Percentiles rank a stretch among this genome's conserved stretches.
These are phyloP conservation scores for Microcaecilia unicolor DNA, from an alignment of 2,797 vertebrate species.

Conservation along the genomic window DNA sequence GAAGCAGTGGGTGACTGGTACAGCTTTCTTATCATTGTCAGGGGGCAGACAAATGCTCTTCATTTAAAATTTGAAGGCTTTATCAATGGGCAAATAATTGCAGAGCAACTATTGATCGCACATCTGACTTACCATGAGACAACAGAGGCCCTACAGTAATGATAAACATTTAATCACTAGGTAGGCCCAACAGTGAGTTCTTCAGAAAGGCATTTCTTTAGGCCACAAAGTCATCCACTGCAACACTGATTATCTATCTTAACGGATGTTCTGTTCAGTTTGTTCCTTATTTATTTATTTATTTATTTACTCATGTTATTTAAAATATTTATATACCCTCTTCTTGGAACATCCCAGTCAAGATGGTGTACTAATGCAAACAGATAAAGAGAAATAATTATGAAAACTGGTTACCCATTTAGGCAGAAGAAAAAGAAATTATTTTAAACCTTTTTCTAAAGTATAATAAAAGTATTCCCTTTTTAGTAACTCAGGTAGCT, in stretches of 20 bases:
- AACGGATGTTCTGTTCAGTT: too few relatives aligned
- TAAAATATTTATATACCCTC: too few relatives aligned
- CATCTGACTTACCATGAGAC: conserved; percentile 30
- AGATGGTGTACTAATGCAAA: too few relatives aligned
- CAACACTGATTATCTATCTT: neutral
- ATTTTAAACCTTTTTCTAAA: too few relatives aligned
- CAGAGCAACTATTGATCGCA: conserved; percentile 56
- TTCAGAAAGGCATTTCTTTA: neutral
- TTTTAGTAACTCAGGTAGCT: too few relatives aligned
- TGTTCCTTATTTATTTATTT: too few relatives aligned
- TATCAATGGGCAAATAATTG: conserved; percentile 69
- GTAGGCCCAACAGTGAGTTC: conserved; percentile 2
- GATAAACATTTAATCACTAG: conserved; percentile 15
- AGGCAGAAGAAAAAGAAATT: too few relatives aligned
- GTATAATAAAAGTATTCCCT: too few relatives aligned
- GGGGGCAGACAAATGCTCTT: conserved; percentile 44
- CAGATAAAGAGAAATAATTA: too few relatives aligned
- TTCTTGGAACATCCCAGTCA: too few relatives aligned
- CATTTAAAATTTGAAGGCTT: conserved; percentile 53
- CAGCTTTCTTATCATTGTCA: conserved; percentile 25
- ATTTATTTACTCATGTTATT: too few relatives aligned
- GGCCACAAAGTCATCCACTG: neutral
- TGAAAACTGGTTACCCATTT: too few relatives aligned
- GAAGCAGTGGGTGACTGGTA: conserved; percentile 17
- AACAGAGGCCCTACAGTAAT: conserved; percentile 20